Evolutionary conservation across 2,113 vertebrate species (phyloP).

Genomic region (Pelecanoides urinatrix): DNA sequence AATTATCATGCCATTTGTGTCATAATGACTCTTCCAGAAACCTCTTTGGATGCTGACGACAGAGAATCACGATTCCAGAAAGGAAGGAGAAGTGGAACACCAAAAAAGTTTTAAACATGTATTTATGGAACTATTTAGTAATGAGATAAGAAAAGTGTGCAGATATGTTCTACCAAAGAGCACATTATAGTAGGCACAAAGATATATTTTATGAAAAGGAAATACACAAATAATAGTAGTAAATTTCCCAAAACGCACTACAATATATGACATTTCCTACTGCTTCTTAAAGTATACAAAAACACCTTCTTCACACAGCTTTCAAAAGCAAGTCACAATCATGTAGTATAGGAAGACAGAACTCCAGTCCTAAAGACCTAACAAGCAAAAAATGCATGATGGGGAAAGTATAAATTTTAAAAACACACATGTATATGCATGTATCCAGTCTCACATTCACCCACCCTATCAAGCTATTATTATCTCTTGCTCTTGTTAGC

Average conservation of each 20-base stretch:
- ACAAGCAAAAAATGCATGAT: not conserved
- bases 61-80: not conserved
- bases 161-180: not conserved
- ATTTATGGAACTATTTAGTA: not conserved
- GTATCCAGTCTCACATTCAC: not conserved
- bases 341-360: not conserved
- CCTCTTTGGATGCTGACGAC: not conserved
- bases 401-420: not conserved
- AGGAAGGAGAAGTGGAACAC: not conserved
- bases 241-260: not conserved
- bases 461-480: not conserved
- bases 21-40: constrained; percentile 41
- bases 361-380: not conserved
- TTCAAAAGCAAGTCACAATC: not conserved
- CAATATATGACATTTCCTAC: not conserved
- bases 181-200: not conserved
- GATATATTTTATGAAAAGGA: not conserved
- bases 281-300: not conserved
- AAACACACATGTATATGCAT: not conserved
- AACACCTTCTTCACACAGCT: not conserved
- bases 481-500: not conserved
- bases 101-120: not conserved
- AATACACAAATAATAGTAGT: not conserved
- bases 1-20: not conserved
- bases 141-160: not conserved